phyloP scores from a whole-genome alignment of 2,797 vertebrate genomes.

The Pantherophis alleghaniensis region DNA sequence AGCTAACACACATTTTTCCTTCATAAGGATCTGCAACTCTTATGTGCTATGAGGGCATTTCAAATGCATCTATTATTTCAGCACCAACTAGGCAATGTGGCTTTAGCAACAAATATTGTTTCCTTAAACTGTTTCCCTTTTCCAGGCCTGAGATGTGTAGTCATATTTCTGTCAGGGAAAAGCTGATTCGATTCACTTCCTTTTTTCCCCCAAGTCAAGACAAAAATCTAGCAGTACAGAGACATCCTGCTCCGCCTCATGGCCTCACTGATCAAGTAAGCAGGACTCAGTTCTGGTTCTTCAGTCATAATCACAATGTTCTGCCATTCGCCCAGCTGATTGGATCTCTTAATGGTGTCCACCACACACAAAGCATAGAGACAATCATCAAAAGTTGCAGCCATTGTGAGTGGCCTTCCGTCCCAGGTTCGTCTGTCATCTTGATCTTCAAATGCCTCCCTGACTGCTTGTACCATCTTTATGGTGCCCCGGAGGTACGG shows the following conservation, averaged over 20 bases:
- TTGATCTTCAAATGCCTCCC: conserved; percentile 95
- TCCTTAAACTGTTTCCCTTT: conserved; percentile 11
- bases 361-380: conserved; percentile 96
- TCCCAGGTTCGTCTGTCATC: conserved; percentile 97
- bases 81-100: conserved; percentile 36
- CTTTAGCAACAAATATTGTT: conserved; percentile 8
- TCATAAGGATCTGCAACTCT: conserved; percentile 41
- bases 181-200: conserved; percentile 25
- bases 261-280: conserved; percentile 97
- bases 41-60: conserved; percentile 24
- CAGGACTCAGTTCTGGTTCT: conserved; percentile 93
- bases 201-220: conserved; percentile 20
- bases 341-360: conserved; percentile 96
- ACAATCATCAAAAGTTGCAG: conserved; percentile 97
- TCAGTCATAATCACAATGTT: conserved; percentile 96
- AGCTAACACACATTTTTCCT: conserved; percentile 27
- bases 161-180: conserved; percentile 36
- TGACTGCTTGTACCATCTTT: conserved; percentile 95
- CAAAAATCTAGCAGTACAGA: conserved; percentile 85
- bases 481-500: conserved; percentile 94
- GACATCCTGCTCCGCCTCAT: conserved; percentile 97
- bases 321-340: conserved; percentile 96
- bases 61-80: conserved; percentile 40
- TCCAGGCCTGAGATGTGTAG: conserved; percentile 32
- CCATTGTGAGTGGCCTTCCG: conserved; percentile 92